A percentile compares a stretch with the other conserved stretches of the same genome.
Evolutionary conservation across 2,113 vertebrate genomes (phyloP).

Genomic region (Rhinolophus sinicus): DNA sequence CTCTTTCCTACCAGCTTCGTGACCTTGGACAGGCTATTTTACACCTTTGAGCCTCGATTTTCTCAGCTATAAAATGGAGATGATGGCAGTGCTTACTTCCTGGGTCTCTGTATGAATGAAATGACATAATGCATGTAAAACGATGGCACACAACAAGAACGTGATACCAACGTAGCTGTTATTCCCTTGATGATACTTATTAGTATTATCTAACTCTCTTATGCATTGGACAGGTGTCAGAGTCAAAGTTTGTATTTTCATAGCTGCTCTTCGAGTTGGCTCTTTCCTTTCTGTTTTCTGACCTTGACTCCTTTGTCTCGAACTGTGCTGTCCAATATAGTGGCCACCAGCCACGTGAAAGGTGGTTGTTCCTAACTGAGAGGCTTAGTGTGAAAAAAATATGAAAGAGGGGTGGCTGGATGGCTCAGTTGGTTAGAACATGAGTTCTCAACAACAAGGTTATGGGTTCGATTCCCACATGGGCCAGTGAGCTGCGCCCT

Average conservation of each 20-base stretch:
- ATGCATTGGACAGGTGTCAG: neutral
- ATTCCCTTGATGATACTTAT: neutral
- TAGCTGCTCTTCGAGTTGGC: neutral
- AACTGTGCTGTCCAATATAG: neutral
- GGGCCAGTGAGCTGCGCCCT: no score
- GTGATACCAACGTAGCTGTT: neutral
- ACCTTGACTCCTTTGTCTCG: neutral
- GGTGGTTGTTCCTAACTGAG: neutral
- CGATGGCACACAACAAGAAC: neutral
- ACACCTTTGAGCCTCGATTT: neutral
- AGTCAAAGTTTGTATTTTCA: neutral
- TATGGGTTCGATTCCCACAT: no score
- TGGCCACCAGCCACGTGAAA: neutral
- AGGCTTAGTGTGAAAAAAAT: neutral
- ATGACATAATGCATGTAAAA: neutral
- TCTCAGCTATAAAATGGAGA: neutral
- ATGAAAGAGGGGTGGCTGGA: no score
- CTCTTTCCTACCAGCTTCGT: neutral
- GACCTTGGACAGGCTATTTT: neutral
- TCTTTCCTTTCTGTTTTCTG: neutral
- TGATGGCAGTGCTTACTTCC: neutral
- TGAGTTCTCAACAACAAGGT: no score
- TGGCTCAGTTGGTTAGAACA: no score
- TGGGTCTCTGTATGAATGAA: neutral
- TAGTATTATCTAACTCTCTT: neutral